These are phyloP conservation scores for Littorina saxatilis DNA, from an alignment of 1,140 invertebrate genomes.

Conservation along the genomic window DNA sequence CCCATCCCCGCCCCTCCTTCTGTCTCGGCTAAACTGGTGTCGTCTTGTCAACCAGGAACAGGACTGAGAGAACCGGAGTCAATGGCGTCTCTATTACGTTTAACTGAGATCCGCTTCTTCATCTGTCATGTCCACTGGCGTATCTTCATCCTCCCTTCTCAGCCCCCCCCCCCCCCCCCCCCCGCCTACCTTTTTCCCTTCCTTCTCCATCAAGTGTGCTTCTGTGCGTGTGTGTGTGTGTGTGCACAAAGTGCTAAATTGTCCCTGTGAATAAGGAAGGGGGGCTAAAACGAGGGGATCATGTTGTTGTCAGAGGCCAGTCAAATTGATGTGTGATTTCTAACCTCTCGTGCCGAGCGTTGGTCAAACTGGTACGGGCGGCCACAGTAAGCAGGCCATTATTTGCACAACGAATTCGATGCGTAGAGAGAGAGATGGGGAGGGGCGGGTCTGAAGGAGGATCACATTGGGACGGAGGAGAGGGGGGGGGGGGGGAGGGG, in stretches of 20 bases:
- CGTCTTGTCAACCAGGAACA: background rate
- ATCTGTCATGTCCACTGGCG: background rate
- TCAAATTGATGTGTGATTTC: slow-evolving; percentile 41
- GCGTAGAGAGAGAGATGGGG: background rate
- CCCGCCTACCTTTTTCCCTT: too few species aligned
- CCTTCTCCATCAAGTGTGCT: background rate
- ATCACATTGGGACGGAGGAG: background rate
- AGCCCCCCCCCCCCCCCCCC: too few species aligned
- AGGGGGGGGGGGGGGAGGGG: background rate
- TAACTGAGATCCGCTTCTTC: slow-evolving; percentile 15
- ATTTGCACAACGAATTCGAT: slow-evolving; percentile 25
- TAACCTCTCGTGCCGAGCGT: slow-evolving; percentile 12
- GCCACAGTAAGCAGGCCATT: slow-evolving; percentile 41
- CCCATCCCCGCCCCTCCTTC: background rate
- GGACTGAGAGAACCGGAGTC: too few species aligned
- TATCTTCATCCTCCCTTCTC: too few species aligned
- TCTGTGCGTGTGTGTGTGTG: slow-evolving; percentile 26
- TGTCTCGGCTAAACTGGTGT: too few species aligned
- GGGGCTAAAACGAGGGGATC: too few species aligned
- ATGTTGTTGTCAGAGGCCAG: slow-evolving; percentile 33
- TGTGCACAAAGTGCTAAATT: slow-evolving; percentile 33
- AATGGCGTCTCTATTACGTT: background rate
- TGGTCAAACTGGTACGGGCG: slow-evolving; percentile 42
- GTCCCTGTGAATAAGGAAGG: slow-evolving; percentile 36
- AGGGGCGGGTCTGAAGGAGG: background rate